Percentiles rank a stretch among this genome's conserved stretches.
These are phyloP conservation scores for Dromius quadrimaculatus DNA, from an alignment of 2,888 invertebrate genomes.

Conservation along the genomic window DNA sequence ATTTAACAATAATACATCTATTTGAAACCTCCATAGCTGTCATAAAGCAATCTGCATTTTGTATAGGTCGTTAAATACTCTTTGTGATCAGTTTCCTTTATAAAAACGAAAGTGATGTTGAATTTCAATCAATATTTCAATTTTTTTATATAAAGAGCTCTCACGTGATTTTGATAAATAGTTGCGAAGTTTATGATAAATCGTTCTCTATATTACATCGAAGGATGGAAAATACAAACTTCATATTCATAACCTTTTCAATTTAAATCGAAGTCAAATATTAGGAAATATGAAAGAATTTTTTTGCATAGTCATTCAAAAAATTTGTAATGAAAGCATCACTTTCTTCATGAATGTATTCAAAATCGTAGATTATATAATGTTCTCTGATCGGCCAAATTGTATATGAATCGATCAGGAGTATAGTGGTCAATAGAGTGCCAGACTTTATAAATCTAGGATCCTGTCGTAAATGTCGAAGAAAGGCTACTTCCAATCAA, in stretches of 20 bases:
- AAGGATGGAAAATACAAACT: conserved; percentile 14
- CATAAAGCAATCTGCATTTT: conserved; percentile 20
- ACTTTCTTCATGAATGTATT: too few relatives aligned
- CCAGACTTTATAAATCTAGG: too few relatives aligned
- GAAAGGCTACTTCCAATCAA: too few relatives aligned
- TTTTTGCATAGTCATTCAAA: too few relatives aligned
- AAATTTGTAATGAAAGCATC: too few relatives aligned
- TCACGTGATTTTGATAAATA: conserved; percentile 29
- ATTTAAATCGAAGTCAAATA: too few relatives aligned
- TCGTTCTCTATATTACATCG: conserved; percentile 12
- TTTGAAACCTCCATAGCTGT: background rate
- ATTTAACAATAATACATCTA: background rate
- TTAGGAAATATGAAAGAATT: too few relatives aligned
- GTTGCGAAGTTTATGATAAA: conserved; percentile 41
- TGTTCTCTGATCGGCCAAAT: too few relatives aligned
- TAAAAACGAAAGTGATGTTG: conserved; percentile 29
- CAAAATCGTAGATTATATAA: too few relatives aligned
- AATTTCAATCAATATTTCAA: conserved; percentile 34
- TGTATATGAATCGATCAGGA: too few relatives aligned
- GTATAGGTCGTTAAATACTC: conserved; percentile 3
- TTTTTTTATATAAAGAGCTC: conserved; percentile 15
- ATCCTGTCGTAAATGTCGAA: too few relatives aligned
- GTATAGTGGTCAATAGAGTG: too few relatives aligned
- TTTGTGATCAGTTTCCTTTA: background rate
- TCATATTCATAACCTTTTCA: conserved; percentile 39